These are phyloP conservation scores for Chironomus tepperi DNA, from an alignment of 1,140 invertebrate genomes.

Conservation along the genomic window DNA sequence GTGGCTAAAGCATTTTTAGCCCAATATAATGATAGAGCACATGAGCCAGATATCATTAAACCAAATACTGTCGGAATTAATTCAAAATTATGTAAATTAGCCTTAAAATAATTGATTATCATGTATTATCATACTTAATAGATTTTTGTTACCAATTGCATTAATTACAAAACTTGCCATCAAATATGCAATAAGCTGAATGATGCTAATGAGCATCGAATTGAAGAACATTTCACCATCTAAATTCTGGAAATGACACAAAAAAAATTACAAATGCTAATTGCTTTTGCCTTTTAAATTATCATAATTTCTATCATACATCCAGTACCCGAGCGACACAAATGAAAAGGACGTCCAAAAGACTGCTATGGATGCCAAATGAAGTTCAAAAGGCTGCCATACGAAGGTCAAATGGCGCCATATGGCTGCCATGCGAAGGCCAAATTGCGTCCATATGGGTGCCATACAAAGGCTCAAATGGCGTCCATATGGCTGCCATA, in stretches of 20 bases:
- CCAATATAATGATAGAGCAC: slow-evolving; percentile 41
- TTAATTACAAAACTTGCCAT: slow-evolving; percentile 41
- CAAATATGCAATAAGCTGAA: slow-evolving; percentile 43
- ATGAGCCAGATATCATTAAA: slow-evolving; percentile 35
- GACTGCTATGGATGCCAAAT: no score
- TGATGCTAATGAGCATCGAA: slow-evolving; percentile 44
- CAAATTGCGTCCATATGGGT: no score
- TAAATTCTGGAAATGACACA: slow-evolving; percentile 26
- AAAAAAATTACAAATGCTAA: slow-evolving; percentile 11
- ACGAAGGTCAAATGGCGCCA: no score
- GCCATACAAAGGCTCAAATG: no score
- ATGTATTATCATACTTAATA: slow-evolving; percentile 35
- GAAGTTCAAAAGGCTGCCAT: no score
- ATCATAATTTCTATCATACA: no score
- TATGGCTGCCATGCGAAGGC: no score
- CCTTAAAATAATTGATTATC: slow-evolving; percentile 23
- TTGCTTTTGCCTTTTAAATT: no score
- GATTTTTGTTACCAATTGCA: slow-evolving; percentile 43
- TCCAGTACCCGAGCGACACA: no score
- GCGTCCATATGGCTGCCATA: no score
- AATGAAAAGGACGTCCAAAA: no score
- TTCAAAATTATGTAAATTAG: not conserved
- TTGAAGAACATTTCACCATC: slow-evolving; percentile 47
- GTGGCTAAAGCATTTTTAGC: slow-evolving; percentile 39
- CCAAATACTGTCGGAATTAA: slow-evolving; percentile 34